Conservation (phyloP, 2,113 vertebrate species). For the Hyperoodon ampullatus region DNA sequence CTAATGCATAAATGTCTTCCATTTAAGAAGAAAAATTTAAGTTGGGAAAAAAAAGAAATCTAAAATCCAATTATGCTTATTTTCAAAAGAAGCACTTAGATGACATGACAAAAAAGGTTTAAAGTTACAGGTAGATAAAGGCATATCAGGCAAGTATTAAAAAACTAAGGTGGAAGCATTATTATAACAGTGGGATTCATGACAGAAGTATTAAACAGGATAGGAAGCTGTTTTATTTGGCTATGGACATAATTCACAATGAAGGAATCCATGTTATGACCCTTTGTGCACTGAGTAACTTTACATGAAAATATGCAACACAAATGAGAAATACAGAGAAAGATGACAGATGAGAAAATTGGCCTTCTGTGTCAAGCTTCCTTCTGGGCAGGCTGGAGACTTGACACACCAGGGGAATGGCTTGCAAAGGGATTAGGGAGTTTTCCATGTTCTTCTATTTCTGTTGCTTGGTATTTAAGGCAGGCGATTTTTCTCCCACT, state of each 20-base stretch:
- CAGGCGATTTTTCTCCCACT: background rate
- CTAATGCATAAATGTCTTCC: no score
- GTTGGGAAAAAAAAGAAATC: background rate
- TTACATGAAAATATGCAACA: background rate
- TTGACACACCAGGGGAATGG: background rate
- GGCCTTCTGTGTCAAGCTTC: background rate
- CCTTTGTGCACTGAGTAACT: background rate
- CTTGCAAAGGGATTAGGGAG: background rate
- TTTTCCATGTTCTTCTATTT: background rate
- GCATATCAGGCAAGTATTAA: background rate
- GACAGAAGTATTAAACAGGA: background rate
- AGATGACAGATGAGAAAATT: background rate
- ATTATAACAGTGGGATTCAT: background rate
- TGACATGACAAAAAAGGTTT: background rate
- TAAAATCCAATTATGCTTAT: background rate
- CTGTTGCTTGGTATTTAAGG: background rate
- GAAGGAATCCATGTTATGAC: background rate
- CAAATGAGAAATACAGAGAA: background rate
- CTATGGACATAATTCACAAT: background rate
- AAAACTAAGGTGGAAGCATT: background rate
- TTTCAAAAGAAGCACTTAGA: slow-evolving; percentile 17
- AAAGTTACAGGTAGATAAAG: background rate
- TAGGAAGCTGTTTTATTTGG: background rate
- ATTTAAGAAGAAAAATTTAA: no score
- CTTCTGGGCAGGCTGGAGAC: background rate